These are phyloP conservation scores for Orthosia gracilis DNA, from an alignment of 2,888 invertebrate species.

Conservation along the genomic window DNA sequence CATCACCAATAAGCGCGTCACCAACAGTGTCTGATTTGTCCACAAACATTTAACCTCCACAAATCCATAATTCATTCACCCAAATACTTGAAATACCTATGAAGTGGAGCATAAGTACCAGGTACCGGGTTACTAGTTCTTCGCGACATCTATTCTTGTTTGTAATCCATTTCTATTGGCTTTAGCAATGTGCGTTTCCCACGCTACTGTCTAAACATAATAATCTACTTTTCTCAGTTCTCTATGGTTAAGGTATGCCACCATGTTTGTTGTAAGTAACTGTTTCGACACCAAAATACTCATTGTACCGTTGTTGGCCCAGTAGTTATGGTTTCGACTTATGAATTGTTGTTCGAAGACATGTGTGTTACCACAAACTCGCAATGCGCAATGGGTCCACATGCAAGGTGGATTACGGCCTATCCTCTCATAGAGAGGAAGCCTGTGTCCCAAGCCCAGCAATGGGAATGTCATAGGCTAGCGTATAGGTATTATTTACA, in stretches of 20 bases:
- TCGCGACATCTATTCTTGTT: slow-evolving; percentile 23
- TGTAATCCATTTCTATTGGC: slow-evolving; percentile 47
- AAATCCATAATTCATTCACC: slow-evolving; percentile 33
- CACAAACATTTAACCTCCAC: not conserved
- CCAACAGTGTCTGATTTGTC: not conserved
- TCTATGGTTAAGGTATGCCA: slow-evolving; percentile 27
- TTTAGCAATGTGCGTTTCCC: slow-evolving; percentile 54
- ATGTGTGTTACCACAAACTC: no score
- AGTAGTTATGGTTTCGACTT: no score
- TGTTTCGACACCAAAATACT: slow-evolving; percentile 21
- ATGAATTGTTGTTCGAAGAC: no score
- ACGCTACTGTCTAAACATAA: slow-evolving; percentile 18
- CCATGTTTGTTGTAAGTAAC: slow-evolving; percentile 5
- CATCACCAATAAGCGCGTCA: no score
- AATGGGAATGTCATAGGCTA: no score
- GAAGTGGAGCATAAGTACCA: slow-evolving; percentile 32
- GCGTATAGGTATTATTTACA: no score
- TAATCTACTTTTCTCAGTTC: slow-evolving; percentile 37
- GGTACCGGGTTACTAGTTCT: slow-evolving; percentile 26
- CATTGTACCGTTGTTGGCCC: not conserved
- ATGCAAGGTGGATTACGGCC: no score
- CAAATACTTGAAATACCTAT: slow-evolving; percentile 30
- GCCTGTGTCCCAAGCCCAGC: no score
- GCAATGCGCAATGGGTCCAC: no score
- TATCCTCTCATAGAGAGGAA: no score